Evolutionary conservation across 1,140 invertebrate genomes (phyloP), one percentile per base, ranked within the genome.

Genomic region (Cyclargus thomasi): DNA sequence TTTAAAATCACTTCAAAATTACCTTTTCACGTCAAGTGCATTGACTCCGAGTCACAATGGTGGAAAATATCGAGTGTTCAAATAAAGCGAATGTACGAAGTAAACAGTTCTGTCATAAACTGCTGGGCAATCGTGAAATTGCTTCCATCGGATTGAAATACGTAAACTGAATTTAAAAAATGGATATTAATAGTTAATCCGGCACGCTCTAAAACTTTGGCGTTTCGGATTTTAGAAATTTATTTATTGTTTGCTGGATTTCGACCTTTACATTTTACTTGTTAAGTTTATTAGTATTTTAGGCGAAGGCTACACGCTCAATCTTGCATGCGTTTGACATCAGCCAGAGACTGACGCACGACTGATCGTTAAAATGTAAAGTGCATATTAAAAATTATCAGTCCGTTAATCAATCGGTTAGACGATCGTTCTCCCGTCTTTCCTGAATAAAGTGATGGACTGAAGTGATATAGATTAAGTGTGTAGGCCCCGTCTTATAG

Each of bases 111-210:
- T 68, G 67, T 69, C 53, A 68, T 70, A 66, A 65, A 68, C 55
- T 66, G 63, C 68, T 70, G 47, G 59, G 63, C 53, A 66, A 63
- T 68, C 66, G 66, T 70, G 70, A 73, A 73, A 73, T 62, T 62
- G 62, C 64, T 68, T 73, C 67, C 53, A 62, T 53, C 64, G 70
- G 63, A 69, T 67, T 62, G 47, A 67, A 70, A 70, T 70, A 70
- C 68, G 68, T 70, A 66, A 35, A 68, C 66, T 63, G 57, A 65
- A 64, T 67, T 73, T 73, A 53, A 67, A 70, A 70, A 29, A 0
- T 8, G 29, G 29, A 4, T 47, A 47, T 47, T 47, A 47, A 14
- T 47, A 47, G 39, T 47, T 47, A 47, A 47, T 47, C 39, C 39
- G 39, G 10, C 39, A 3, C 11, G 39, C 39, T 47, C 11, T 47